Evolutionary conservation across 2,797 vertebrate species (phyloP), one percentile per base, ranked within the genome.

Genomic region (Eulemur mongoz): DNA sequence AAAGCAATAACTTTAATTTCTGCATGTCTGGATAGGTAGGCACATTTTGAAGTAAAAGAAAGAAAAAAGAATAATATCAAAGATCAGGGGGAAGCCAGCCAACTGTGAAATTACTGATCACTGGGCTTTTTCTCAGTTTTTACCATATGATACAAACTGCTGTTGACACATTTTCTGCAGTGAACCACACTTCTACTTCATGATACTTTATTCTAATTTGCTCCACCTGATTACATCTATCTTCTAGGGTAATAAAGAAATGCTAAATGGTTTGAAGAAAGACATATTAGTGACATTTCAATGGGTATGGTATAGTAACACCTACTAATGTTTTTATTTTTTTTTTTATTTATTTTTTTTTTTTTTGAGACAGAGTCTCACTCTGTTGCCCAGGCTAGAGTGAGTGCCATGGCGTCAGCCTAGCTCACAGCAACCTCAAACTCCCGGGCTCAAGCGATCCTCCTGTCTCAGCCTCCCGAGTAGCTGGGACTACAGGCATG

Each of bases 51-150:
- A 92, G 70, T 95, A 84, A 92, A 96, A 98, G 97, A 97, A 98
- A 95, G 89, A 98, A 97, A 98, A 98, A 98, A 98, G 98, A 99
- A 99, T 98, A 98, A 98, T 98, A 98, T 98, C 97, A 98, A 98
- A 98, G 97, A 98, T 98, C 96, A 98, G 97, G 96, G 96, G 96
- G 96, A 98, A 99, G 82, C 98, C 98, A 98, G 89, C 98, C 98
- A 98, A 61, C 98, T 99, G 98, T 99, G 99, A 99, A 99, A 99
- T 99, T 99, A 98, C 98, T 98, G 98, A 98, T 99, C 98, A 99
- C 98, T 98, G 98, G 97, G 96, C 97, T 98, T 98, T 99, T 98
- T 95, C 98, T 97, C 98, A 98, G 94, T 98, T 99, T 98, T 97
- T 92, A 85, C 95, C 93, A 2, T 80, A 32, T 61, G 22, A 61